phyloP scores from a whole-genome alignment of 2,888 invertebrate genomes.

The Catocala nupta region DNA sequence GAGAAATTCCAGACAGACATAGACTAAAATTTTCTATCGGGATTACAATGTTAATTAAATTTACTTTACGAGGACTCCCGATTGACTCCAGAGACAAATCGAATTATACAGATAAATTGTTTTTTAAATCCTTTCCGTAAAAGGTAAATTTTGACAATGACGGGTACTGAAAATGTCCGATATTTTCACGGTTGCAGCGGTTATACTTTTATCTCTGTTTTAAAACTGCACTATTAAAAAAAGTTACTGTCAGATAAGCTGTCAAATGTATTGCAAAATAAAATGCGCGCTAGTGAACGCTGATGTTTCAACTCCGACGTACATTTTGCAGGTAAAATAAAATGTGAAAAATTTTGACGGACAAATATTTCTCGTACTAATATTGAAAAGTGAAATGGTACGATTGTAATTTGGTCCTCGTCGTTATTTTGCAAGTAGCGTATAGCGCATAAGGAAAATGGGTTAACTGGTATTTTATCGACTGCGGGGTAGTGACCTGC shows the following conservation, averaged over 20 bases:
- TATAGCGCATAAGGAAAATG: slow-evolving; percentile 3
- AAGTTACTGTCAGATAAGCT: slow-evolving; percentile 45
- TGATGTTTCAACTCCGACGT: slow-evolving; percentile 31
- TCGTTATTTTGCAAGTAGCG: slow-evolving; percentile 1
- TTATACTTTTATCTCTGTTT: slow-evolving; percentile 32
- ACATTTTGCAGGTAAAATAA: slow-evolving; percentile 34
- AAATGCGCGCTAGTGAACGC: slow-evolving; percentile 26
- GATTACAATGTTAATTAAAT: slow-evolving; percentile 71
- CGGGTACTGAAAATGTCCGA: slow-evolving; percentile 21
- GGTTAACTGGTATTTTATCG: slow-evolving; percentile 22
- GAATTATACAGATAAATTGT: slow-evolving; percentile 43
- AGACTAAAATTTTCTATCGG: slow-evolving; percentile 24
- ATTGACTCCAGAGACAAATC: slow-evolving; percentile 45
- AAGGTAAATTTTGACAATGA: slow-evolving; percentile 27
- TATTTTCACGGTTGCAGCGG: slow-evolving; percentile 24
- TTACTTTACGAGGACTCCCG: slow-evolving; percentile 52
- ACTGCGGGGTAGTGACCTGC: slow-evolving; percentile 13
- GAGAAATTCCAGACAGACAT: slow-evolving; percentile 21
- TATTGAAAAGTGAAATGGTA: neutral
- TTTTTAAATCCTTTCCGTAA: slow-evolving; percentile 40
- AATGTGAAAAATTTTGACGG: slow-evolving; percentile 1
- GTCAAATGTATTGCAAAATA: slow-evolving; percentile 48
- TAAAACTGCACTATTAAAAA: slow-evolving; percentile 49
- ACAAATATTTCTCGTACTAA: neutral
- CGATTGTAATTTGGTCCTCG: neutral